A percentile compares a stretch with the other conserved stretches of the same genome.
Conservation (phyloP, 1,140 invertebrate species). For the Drosophila varians region DNA sequence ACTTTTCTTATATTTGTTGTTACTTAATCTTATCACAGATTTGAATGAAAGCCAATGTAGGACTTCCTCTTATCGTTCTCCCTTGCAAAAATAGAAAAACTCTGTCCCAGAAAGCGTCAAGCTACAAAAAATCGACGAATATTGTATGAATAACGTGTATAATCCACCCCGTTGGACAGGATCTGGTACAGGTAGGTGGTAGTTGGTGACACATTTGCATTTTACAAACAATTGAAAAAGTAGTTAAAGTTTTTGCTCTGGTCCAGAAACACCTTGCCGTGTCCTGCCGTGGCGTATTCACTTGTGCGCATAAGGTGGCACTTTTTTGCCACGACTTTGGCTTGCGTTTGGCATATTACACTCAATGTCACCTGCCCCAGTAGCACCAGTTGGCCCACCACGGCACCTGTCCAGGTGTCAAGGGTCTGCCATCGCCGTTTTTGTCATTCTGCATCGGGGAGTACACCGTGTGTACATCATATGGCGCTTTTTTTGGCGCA, state of each 20-base stretch:
- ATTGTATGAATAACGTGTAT: conserved; percentile 73
- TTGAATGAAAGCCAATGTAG: neutral
- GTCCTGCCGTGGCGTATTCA: conserved; percentile 33
- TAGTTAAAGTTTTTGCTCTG: conserved; percentile 78
- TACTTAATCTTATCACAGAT: neutral
- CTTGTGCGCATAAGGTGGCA: conserved; percentile 47
- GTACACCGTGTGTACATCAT: conserved; percentile 43
- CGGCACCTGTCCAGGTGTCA: conserved; percentile 28
- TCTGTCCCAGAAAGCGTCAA: neutral
- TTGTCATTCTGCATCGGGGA: conserved; percentile 34
- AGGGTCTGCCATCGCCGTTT: conserved; percentile 28
- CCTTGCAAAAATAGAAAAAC: neutral
- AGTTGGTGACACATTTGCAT: conserved; percentile 69
- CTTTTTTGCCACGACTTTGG: conserved; percentile 31
- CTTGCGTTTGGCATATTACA: conserved; percentile 72
- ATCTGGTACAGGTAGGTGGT: conserved; percentile 13
- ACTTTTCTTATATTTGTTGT: neutral
- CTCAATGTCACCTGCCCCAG: conserved; percentile 46
- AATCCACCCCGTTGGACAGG: conserved; percentile 17
- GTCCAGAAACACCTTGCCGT: conserved; percentile 58
- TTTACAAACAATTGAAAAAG: conserved; percentile 82
- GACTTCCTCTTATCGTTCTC: neutral
- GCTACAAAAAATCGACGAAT: conserved; percentile 34
- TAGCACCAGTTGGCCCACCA: neutral
- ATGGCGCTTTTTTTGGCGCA: conserved; percentile 52